Conservation (phyloP, 64 coral and sea anemone species). For the Pocillopora verrucosa region DNA sequence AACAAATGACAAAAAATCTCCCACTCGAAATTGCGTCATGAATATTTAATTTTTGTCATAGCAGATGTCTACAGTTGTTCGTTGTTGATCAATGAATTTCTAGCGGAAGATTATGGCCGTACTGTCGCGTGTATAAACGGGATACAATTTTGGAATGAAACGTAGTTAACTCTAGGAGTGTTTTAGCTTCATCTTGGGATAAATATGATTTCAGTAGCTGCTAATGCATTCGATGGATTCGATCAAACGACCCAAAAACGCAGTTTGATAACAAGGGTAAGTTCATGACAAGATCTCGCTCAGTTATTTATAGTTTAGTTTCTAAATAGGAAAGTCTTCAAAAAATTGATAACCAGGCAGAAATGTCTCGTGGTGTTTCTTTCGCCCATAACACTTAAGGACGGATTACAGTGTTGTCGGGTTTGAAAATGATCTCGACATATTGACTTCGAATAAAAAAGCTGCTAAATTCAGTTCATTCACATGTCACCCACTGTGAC, state of each 20-base stretch:
- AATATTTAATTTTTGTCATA: constrained; percentile 50
- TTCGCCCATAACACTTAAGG: not conserved
- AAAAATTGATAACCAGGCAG: not conserved
- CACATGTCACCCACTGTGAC: constrained; percentile 27
- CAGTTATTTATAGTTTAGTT: constrained; percentile 36
- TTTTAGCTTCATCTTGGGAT: not conserved
- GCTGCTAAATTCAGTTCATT: constrained; percentile 40
- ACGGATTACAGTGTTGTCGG: not conserved
- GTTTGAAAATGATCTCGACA: not conserved
- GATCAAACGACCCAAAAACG: constrained; percentile 39
- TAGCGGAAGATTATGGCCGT: not conserved
- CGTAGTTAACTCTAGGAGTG: not conserved
- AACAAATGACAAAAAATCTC: constrained; percentile 32
- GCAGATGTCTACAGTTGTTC: constrained; percentile 32
- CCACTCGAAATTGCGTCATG: constrained; percentile 27
- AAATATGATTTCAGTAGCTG: constrained; percentile 30
- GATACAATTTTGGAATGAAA: constrained; percentile 7
- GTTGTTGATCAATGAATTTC: constrained; percentile 22
- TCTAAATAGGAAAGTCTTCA: constrained; percentile 13
- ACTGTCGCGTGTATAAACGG: not conserved
- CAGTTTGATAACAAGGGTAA: constrained; percentile 38
- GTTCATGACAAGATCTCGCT: not conserved
- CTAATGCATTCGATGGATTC: constrained; percentile 50
- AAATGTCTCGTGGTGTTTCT: not conserved
- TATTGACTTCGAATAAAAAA: constrained; percentile 48